Evolutionary conservation across 1,140 invertebrate species (phyloP), one percentile per base, ranked within the genome.

Genomic region (Sitodiplosis mosellana): DNA sequence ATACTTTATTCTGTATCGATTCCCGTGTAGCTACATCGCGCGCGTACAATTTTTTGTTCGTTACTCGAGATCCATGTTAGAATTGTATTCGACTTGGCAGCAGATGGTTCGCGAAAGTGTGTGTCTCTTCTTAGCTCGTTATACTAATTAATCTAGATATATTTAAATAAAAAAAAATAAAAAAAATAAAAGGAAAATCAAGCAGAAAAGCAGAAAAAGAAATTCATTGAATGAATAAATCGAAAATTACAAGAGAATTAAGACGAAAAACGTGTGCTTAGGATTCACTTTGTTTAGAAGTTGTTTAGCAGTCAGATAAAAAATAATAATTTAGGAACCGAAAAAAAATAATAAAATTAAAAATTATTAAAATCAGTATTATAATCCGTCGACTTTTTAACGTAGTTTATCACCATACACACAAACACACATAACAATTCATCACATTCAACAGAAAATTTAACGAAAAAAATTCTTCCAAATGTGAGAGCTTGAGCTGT

Each of bases 41-140:
- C 41, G 41, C 18, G 17, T 20, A 43, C 20, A 14, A 2, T 20
- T 43, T 43, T 43, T 43, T 18, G 17, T 43, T 12, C 18, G 27
- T 27, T 27, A 27, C 27, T 27, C 27, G 27, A 43, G 17, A 43
- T 4, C 8, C 41, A 18, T 18, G n/a, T 43, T 47, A 47, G 46
- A 47, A 47, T 47, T 47, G 36, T 47, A 27, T 37, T 47, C 46
- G 46, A 47, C 36, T 47, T 47, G 36, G 33, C 36, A 37, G 20
- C 33, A 20, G 46, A 40, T 37, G 46, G 46, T 47, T 47, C 46
- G 46, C 36, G 46, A 27, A 27, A 27, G 27, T 27, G 27, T 27
- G 18, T 20, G 8, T 47, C 18, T 12, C 14, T 33, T 20, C 33
- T 15, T 33, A 15, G 10, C 21, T 27, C 22, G 15, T 46, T 46